phyloP scores from a whole-genome alignment of 1,140 invertebrate genomes.

The Heliconius hermathena region DNA sequence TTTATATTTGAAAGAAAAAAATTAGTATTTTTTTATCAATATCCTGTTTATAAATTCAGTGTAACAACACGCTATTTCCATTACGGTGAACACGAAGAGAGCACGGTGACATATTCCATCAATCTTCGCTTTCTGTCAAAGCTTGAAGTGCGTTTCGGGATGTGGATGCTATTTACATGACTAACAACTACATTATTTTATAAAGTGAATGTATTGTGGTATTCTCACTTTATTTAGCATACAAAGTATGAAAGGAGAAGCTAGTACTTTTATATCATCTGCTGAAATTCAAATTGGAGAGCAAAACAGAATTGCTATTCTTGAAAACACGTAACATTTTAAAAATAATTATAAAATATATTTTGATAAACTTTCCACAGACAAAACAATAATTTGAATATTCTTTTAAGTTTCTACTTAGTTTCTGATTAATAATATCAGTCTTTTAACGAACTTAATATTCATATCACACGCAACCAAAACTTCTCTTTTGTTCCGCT shows the following conservation, averaged over 20 bases:
- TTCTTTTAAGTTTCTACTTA: not conserved
- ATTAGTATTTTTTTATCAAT: not conserved
- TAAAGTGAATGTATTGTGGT: not conserved
- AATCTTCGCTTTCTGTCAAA: not conserved
- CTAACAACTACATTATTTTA: not conserved
- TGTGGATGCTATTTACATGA: not conserved
- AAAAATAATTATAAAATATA: not conserved
- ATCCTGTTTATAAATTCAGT: not conserved
- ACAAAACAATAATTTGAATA: not conserved
- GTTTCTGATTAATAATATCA: not conserved
- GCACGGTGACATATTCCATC: not conserved
- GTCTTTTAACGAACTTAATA: conserved; percentile 5
- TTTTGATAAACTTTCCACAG: not conserved
- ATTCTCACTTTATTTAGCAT: too few species aligned
- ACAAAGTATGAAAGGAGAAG: too few species aligned
- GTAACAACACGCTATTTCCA: not conserved
- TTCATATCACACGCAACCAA: conserved; percentile 14
- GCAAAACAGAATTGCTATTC: too few species aligned
- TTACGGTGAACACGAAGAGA: not conserved
- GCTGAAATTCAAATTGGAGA: too few species aligned
- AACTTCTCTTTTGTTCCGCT: not conserved
- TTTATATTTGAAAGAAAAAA: not conserved
- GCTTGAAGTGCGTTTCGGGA: not conserved
- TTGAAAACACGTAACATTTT: too few species aligned
- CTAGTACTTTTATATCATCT: too few species aligned